phyloP scores from a whole-genome alignment of 2,113 vertebrate species.

The Prunella himalayana region DNA sequence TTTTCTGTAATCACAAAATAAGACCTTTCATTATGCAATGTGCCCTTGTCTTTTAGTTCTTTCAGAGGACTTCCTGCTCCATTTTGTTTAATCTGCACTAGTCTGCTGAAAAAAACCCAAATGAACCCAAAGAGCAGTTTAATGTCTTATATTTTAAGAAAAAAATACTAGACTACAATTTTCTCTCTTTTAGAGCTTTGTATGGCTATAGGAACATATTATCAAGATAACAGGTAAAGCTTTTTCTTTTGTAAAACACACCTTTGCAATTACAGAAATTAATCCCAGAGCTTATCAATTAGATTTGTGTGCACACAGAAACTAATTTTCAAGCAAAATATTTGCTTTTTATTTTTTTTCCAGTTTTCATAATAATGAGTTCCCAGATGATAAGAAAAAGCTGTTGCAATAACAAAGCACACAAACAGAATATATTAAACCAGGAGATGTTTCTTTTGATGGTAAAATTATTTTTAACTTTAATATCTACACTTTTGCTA shows the following conservation, averaged over 20 bases:
- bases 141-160: not conserved
- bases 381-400: not conserved
- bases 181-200: not conserved
- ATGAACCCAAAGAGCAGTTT: not conserved
- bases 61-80: not conserved
- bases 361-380: not conserved
- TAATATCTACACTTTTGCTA: not conserved
- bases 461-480: not conserved
- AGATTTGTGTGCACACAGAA: not conserved
- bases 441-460: not conserved
- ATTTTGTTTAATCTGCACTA: not conserved
- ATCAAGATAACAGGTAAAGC: not conserved
- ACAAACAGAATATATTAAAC: not conserved
- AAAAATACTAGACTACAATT: not conserved
- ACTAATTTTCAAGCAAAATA: not conserved
- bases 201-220: not conserved
- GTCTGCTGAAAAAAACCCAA: not conserved
- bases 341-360: not conserved
- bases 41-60: not conserved
- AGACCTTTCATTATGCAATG: not conserved
- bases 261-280: not conserved
- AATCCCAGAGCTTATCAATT: not conserved
- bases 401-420: not conserved
- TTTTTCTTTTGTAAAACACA: not conserved
- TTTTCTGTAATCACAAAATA: not conserved